A percentile compares a stretch with the other conserved stretches of the same genome.
Evolutionary conservation across 2,888 invertebrate genomes (phyloP).

Genomic region (Agrotis clavis): DNA sequence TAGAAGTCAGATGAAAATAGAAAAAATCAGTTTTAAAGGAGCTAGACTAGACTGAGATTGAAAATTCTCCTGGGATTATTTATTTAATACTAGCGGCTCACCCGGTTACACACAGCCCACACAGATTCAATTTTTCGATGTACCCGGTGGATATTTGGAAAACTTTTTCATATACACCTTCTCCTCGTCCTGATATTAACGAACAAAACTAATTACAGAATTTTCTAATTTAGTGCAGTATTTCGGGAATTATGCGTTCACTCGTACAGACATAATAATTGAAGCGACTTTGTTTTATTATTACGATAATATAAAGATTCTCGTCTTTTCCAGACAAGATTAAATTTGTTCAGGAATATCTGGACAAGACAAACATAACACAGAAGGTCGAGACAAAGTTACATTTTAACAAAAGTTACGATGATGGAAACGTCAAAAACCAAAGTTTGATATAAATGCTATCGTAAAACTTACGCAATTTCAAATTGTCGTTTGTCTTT

Average conservation of each 20-base stretch:
- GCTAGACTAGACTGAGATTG: background rate
- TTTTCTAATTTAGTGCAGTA: too few species aligned
- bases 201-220: too few species aligned
- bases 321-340: background rate
- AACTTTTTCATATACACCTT: too few species aligned
- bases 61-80: background rate
- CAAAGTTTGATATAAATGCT: background rate
- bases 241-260: too few species aligned
- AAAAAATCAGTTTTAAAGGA: slow-evolving; percentile 4
- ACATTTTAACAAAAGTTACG: background rate
- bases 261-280: too few species aligned
- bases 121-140: too few species aligned
- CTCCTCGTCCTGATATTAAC: too few species aligned
- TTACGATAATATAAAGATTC: background rate
- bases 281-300: too few species aligned
- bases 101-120: too few species aligned
- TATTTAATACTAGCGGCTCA: background rate
- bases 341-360: background rate
- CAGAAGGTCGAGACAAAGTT: background rate
- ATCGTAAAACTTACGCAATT: background rate
- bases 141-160: too few species aligned
- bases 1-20: slow-evolving; percentile 5
- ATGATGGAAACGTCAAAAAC: background rate
- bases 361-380: background rate
- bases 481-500: too few species aligned